A percentile compares a stretch with the other conserved stretches of the same genome.
phyloP scores from a whole-genome alignment of 2,113 vertebrate species.

The Condylura cristata region DNA sequence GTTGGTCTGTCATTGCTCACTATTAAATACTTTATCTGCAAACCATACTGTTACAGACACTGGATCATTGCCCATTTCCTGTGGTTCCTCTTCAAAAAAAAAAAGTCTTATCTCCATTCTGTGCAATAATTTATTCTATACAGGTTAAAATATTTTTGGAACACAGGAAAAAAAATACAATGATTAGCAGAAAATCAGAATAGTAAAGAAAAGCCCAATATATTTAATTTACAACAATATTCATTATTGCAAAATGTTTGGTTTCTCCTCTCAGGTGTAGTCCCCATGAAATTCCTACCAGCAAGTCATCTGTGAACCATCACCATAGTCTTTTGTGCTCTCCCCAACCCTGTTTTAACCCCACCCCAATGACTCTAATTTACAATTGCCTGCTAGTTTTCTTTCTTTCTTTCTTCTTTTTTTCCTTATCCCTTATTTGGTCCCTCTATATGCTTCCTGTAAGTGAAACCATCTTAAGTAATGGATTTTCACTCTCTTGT shows the following conservation, averaged over 20 bases:
- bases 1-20: neutral
- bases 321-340: too few relatives aligned
- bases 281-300: too few relatives aligned
- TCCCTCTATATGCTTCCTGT: too few relatives aligned
- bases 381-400: too few relatives aligned
- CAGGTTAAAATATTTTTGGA: neutral
- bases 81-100: neutral
- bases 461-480: neutral
- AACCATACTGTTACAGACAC: neutral
- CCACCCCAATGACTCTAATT: too few relatives aligned
- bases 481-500: neutral
- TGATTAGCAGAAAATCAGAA: neutral
- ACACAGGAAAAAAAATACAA: neutral
- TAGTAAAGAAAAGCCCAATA: neutral
- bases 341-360: too few relatives aligned
- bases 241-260: too few relatives aligned
- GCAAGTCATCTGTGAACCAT: too few relatives aligned
- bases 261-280: too few relatives aligned
- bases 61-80: neutral
- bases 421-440: too few relatives aligned
- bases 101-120: neutral
- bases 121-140: neutral
- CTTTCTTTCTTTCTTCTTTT: too few relatives aligned
- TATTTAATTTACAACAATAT: too few relatives aligned
- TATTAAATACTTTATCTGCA: conserved; percentile 6